These are phyloP conservation scores for Rhinella marina DNA, from an alignment of 2,797 vertebrate species.

Conservation along the genomic window DNA sequence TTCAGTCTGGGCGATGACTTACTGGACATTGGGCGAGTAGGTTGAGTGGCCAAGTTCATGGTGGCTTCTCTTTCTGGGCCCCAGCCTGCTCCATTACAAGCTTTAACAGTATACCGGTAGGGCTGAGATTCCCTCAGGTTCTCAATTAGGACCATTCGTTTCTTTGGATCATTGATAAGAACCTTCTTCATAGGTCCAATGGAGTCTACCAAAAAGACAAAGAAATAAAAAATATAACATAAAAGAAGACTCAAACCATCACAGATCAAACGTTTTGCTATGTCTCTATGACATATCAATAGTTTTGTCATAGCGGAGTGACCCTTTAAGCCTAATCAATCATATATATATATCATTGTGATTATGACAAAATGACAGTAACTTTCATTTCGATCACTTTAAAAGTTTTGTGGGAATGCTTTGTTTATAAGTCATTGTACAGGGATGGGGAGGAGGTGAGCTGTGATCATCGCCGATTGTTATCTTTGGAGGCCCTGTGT, in stretches of 20 bases:
- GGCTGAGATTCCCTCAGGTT: constrained; percentile 91
- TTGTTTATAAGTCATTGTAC: too few relatives aligned
- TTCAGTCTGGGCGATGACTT: constrained; percentile 70
- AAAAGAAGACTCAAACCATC: too few relatives aligned
- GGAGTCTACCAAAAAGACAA: constrained; percentile 76
- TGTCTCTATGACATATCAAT: neutral
- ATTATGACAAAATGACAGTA: too few relatives aligned
- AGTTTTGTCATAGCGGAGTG: too few relatives aligned
- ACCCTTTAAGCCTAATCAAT: too few relatives aligned
- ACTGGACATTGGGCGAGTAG: constrained; percentile 94
- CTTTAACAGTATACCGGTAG: constrained; percentile 93
- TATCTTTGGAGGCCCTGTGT: too few relatives aligned
- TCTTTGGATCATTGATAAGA: constrained; percentile 89
- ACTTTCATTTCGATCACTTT: too few relatives aligned
- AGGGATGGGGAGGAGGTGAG: too few relatives aligned
- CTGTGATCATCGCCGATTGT: too few relatives aligned
- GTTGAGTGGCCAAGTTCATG: constrained; percentile 95
- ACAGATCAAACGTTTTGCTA: neutral
- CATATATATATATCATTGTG: too few relatives aligned
- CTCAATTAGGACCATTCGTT: constrained; percentile 94
- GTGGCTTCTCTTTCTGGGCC: constrained; percentile 89
- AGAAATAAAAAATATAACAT: neutral
- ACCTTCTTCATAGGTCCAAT: constrained; percentile 87
- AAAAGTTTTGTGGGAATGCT: too few relatives aligned
- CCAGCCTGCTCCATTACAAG: constrained; percentile 90